Evolutionary conservation across 2,888 invertebrate species (phyloP), one percentile per base, ranked within the genome.

Genomic region (Marronus borbonicus): DNA sequence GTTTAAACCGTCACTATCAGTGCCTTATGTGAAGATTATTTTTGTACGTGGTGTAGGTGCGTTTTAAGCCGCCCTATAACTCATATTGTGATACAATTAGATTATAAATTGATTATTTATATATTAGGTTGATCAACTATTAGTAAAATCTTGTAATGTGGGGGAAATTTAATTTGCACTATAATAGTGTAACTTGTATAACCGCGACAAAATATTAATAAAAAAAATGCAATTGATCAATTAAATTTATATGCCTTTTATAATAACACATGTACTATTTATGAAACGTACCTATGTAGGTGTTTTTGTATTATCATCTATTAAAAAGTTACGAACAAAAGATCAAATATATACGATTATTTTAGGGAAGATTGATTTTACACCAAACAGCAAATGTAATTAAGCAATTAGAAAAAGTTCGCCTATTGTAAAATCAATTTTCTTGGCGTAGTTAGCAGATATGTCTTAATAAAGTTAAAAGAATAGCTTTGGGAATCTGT

Each of bases 31-130:
- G 36, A 14, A 70, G 28, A 72, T 39, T n/a, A 72, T 20, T 72
- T 10, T 44, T 24, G 28, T 55, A 58, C 58, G 50, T 58, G 58
- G 36, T 72, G 17, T 44, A 39, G 60, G 58, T 72, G 36, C 10
- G 39, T 72, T 58, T 20, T 55, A 55, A 64, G 64, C 68, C 76
- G 62, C 62, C 76, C 78, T 62, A 31, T 4, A 31, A 76, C 49
- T 69, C 68, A 76, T 69, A 77, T 78, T 78, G 78, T 78, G 78
- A 78, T 78, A 78, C 74, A 76, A 76, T 20, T 78, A 78, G 78
- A 75, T 76, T 66, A 44, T 78, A 76, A 78, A 78, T 77, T 70
- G 52, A 76, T 39, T 72, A 72, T 58, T 72, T 72, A 44, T 72
- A 39, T 72, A 39, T 72, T 72, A 39, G 44, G 60, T 72, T 72